phyloP scores from a whole-genome alignment of 2,113 vertebrate species.

The Microcebus murinus region DNA sequence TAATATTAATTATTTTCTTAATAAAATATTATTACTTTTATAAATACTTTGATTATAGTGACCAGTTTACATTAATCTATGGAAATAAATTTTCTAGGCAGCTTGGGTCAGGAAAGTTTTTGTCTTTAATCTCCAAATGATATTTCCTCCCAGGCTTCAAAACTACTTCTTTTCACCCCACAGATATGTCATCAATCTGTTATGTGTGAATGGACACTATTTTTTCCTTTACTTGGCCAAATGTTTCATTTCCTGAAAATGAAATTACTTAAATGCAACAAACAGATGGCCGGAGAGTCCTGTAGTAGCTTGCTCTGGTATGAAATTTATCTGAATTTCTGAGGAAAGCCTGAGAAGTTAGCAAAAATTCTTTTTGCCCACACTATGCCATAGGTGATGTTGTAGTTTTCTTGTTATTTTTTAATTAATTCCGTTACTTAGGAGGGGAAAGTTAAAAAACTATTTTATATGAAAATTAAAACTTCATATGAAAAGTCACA shows the following conservation, averaged over 20 bases:
- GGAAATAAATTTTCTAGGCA: slow-evolving; percentile 20
- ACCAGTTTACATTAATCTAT: neutral
- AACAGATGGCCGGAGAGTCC: slow-evolving; percentile 74
- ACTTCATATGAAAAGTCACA: neutral
- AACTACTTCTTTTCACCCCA: slow-evolving; percentile 54
- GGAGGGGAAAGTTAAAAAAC: neutral
- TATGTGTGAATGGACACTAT: slow-evolving; percentile 73
- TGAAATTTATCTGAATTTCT: slow-evolving; percentile 56
- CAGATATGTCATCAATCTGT: slow-evolving; percentile 74
- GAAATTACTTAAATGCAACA: slow-evolving; percentile 71
- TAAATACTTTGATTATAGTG: neutral
- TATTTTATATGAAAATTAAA: slow-evolving; percentile 6
- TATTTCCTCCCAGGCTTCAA: slow-evolving; percentile 66
- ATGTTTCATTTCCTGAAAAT: slow-evolving; percentile 81
- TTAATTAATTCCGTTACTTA: neutral
- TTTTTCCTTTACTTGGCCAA: slow-evolving; percentile 75
- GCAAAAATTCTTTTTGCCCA: neutral
- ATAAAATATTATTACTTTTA: neutral
- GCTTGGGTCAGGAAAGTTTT: slow-evolving; percentile 47
- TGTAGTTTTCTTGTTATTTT: neutral
- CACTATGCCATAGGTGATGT: neutral
- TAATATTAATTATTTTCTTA: neutral
- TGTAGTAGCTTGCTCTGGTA: slow-evolving; percentile 52
- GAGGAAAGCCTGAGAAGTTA: slow-evolving; percentile 35
- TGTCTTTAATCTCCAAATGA: slow-evolving; percentile 55